phyloP scores from a whole-genome alignment of 2,113 vertebrate genomes.

The Tenrec ecaudatus region DNA sequence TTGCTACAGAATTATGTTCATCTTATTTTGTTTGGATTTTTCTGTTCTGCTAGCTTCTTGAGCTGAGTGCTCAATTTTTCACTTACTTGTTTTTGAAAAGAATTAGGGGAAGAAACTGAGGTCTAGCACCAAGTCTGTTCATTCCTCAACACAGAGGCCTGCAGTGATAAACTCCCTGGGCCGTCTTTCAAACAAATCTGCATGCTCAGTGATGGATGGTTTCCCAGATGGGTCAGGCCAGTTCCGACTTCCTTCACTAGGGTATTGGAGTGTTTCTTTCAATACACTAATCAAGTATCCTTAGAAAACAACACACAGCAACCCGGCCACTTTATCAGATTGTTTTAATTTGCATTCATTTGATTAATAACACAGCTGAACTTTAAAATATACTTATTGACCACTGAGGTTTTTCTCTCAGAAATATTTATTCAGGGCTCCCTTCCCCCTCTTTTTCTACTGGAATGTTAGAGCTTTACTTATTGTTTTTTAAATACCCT shows the following conservation, averaged over 20 bases:
- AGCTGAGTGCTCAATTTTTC: conserved; percentile 44
- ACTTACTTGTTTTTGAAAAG: conserved; percentile 42
- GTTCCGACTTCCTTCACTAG: background rate
- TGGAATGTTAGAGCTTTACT: conserved; percentile 58
- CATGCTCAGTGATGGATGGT: background rate
- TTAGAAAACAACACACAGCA: background rate
- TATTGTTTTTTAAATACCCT: conserved; percentile 70
- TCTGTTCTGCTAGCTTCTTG: conserved; percentile 39
- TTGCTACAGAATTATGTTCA: conserved; percentile 25
- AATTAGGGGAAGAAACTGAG: background rate
- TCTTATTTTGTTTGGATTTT: conserved; percentile 47
- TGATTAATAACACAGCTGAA: conserved; percentile 34
- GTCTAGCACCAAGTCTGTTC: background rate
- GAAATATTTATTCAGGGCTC: conserved; percentile 56
- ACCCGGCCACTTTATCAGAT: background rate
- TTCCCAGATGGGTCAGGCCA: background rate
- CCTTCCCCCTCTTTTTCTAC: conserved; percentile 35
- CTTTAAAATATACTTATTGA: conserved; percentile 45
- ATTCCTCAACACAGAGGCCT: conserved; percentile 6
- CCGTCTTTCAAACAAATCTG: background rate
- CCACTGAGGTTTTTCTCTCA: conserved; percentile 46
- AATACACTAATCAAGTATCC: too few relatives aligned
- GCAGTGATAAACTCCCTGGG: conserved; percentile 19
- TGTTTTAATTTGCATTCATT: conserved; percentile 42
- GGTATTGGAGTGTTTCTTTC: background rate